phyloP scores from a whole-genome alignment of 2,113 vertebrate genomes.

The Stictonetta naevosa region DNA sequence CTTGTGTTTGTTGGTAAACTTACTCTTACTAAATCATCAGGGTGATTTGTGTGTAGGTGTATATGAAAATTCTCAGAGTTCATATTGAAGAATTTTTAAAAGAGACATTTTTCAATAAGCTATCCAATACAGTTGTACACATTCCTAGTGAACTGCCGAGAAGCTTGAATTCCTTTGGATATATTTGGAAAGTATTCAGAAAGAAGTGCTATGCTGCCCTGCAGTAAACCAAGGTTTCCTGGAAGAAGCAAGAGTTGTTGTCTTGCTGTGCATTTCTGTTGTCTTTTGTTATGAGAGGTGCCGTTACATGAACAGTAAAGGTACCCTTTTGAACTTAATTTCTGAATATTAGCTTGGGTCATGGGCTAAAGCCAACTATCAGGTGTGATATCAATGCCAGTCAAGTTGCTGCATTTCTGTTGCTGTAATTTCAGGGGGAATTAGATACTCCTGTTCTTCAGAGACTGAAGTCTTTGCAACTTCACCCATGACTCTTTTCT shows the following conservation, averaged over 20 bases:
- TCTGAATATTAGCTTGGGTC: background rate
- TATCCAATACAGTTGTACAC: background rate
- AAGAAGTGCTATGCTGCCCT: background rate
- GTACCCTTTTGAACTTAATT: background rate
- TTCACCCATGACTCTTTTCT: background rate
- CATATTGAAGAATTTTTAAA: constrained; percentile 19
- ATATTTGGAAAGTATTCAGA: background rate
- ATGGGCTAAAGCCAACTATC: background rate
- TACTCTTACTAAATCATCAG: background rate
- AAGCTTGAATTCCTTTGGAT: background rate
- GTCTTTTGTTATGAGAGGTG: background rate
- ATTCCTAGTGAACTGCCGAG: constrained; percentile 2
- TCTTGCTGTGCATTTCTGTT: background rate
- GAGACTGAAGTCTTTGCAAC: background rate
- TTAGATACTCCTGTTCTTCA: background rate
- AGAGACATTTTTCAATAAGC: background rate
- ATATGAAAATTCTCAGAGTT: constrained; percentile 18
- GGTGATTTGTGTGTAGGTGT: background rate
- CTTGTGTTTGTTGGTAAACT: constrained; percentile 20
- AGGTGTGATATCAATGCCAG: background rate
- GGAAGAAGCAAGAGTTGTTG: background rate
- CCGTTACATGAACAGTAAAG: background rate
- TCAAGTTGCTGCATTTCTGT: background rate
- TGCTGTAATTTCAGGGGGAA: background rate
- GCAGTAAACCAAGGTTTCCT: background rate